Conservation (phyloP, 2,888 invertebrate genomes). For the Nomada fabriciana region DNA sequence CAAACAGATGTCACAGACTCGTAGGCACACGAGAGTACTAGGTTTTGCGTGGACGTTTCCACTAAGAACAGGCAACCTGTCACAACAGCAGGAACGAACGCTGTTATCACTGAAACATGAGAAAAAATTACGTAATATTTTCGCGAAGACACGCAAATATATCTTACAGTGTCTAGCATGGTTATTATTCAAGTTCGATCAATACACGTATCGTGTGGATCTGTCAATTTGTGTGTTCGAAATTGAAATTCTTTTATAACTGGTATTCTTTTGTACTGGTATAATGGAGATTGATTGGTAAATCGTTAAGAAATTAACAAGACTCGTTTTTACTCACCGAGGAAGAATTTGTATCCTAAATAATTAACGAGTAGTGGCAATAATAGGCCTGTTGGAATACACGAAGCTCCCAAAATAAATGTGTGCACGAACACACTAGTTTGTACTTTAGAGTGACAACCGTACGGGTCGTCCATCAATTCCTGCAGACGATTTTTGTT, state of each 20-base stretch:
- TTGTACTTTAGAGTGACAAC: conserved; percentile 88
- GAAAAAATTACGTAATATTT: conserved; percentile 1
- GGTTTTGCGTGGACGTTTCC: conserved; percentile 89
- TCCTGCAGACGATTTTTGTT: not conserved
- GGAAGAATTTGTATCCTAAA: conserved; percentile 91
- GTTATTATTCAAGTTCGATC: too few species aligned
- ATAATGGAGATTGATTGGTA: too few species aligned
- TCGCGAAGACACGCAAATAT: not conserved
- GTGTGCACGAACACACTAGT: conserved; percentile 90
- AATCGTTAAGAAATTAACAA: too few species aligned
- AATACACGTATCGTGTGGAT: too few species aligned
- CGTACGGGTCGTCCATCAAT: conserved; percentile 84
- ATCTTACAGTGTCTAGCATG: too few species aligned
- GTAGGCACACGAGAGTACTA: conserved; percentile 91
- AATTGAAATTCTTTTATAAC: not conserved
- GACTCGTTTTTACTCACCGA: conserved; percentile 86
- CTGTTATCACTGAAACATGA: conserved; percentile 88
- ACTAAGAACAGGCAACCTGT: conserved; percentile 91
- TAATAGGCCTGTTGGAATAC: conserved; percentile 91
- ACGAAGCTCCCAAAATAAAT: conserved; percentile 90
- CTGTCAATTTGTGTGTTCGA: too few species aligned
- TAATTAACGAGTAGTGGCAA: conserved; percentile 91
- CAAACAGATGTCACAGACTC: conserved; percentile 92
- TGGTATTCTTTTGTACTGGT: not conserved
- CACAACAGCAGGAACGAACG: conserved; percentile 89